Base-by-base conservation (phyloP, 2,797 vertebrate genomes). In the Sphenopsis melanotis region DNA sequence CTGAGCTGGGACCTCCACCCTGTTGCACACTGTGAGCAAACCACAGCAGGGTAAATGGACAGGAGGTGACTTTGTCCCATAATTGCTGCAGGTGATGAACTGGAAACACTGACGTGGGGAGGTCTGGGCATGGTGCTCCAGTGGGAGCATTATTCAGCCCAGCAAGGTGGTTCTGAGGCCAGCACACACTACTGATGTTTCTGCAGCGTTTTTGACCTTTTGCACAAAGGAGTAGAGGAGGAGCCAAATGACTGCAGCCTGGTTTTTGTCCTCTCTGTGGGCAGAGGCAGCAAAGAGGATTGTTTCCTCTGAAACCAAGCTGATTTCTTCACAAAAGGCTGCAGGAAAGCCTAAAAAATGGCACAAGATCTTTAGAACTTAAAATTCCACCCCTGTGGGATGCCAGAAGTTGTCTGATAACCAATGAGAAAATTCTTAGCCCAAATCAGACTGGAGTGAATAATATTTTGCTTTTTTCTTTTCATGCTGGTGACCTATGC, bases 191-290 rank as follows among this genome's bases (percentile, higher is more conserved):
- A 13, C 41, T 41, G 36, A 78, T 66, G 53, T n/a, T 74, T 60
- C 87, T 82, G 84, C 70, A 83, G 65, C 13, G 3, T 75, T 90
- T 89, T 15, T 95, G 79, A 93, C 88, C 76, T 95, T 93, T 78
- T 80, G 56, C 49, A 46, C 55, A 81, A 71, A 71, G 68, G 11
- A 22, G 8, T 26, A 66, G 39, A 12, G 68, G 41, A 77, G 74
- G 36, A 78, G 85, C 80, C 57, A 90, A 90, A 60, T 18, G 55
- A 80, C 60, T 94, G 61, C 65, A 80, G 63, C 41, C 24, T 74
- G 56, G 2, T 3, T 88, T 93, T 70, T 78, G 69, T 75, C 65
- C 64, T 93, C 36, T 77, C 56, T 60, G 63, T 79, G 66, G 49
- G 60, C 44, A 94, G 74, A 83, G 66, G 42, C 39, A 92, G 66